Conservation (phyloP, 2,113 vertebrate species). For the Ailuropoda melanoleuca region DNA sequence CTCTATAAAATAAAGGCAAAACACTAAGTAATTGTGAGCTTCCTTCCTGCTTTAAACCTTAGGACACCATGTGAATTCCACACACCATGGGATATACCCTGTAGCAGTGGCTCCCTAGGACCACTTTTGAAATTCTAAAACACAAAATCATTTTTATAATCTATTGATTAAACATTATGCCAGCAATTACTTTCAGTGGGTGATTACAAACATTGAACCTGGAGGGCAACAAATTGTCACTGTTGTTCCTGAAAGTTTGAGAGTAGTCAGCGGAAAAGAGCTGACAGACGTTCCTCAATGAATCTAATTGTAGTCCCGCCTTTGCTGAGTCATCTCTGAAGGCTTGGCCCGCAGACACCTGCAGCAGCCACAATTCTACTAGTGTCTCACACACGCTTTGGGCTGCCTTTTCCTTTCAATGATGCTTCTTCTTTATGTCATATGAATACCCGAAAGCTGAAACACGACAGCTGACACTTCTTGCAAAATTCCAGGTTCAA, state of each 20-base stretch:
- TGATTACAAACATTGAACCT: slow-evolving; percentile 34
- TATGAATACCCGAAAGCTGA: not conserved
- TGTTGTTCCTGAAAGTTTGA: not conserved
- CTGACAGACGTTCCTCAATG: not conserved
- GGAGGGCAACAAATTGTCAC: not conserved
- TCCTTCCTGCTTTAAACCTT: not conserved
- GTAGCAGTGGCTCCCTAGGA: not conserved
- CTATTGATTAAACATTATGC: slow-evolving; percentile 30
- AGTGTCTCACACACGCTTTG: not conserved
- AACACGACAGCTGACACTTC: not conserved
- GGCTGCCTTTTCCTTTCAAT: not conserved
- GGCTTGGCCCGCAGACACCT: not conserved
- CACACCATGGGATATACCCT: not conserved
- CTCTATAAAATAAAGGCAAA: not conserved
- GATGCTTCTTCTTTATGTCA: not conserved
- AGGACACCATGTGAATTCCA: not conserved
- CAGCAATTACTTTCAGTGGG: not conserved
- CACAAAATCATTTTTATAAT: slow-evolving; percentile 35
- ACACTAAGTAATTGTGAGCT: not conserved
- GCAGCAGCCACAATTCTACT: not conserved
- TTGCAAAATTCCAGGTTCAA: not conserved
- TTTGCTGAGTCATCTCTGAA: not conserved
- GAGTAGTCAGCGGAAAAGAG: not conserved
- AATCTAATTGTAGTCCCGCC: not conserved
- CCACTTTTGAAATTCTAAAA: not conserved